phyloP scores from a whole-genome alignment of 2,797 vertebrate genomes.

The Monodelphis domestica region DNA sequence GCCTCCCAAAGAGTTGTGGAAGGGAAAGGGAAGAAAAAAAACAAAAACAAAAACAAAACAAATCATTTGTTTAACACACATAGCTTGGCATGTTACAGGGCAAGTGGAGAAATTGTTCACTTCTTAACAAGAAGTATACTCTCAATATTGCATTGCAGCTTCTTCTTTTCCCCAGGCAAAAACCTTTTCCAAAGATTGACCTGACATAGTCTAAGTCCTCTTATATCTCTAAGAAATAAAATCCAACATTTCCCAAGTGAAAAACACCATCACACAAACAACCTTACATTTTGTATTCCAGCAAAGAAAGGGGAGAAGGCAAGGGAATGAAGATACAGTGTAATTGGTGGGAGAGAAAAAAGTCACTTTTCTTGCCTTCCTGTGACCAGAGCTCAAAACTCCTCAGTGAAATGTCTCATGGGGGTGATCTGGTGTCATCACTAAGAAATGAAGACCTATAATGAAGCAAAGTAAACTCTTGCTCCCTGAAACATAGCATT shows the following conservation, averaged over 20 bases:
- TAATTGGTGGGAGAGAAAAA: not conserved
- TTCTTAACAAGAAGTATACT: slow-evolving; percentile 3
- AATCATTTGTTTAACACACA: not conserved
- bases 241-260: not conserved
- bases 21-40: not conserved
- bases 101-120: not conserved
- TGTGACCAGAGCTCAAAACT: not conserved
- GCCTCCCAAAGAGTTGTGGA: not conserved
- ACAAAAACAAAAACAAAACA: slow-evolving; percentile 28
- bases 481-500: not conserved
- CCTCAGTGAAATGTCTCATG: not conserved
- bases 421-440: not conserved
- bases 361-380: not conserved
- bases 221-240: not conserved
- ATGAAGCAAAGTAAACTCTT: not conserved
- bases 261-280: not conserved
- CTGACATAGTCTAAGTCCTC: not conserved
- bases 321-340: not conserved
- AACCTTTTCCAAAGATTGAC: not conserved
- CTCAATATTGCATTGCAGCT: not conserved
- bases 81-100: not conserved
- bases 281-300: slow-evolving; percentile 15
- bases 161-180: slow-evolving; percentile 20
- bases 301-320: not conserved
- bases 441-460: not conserved